Evolutionary conservation across 2,888 invertebrate species (phyloP).

Genomic region (Villa cingulata): DNA sequence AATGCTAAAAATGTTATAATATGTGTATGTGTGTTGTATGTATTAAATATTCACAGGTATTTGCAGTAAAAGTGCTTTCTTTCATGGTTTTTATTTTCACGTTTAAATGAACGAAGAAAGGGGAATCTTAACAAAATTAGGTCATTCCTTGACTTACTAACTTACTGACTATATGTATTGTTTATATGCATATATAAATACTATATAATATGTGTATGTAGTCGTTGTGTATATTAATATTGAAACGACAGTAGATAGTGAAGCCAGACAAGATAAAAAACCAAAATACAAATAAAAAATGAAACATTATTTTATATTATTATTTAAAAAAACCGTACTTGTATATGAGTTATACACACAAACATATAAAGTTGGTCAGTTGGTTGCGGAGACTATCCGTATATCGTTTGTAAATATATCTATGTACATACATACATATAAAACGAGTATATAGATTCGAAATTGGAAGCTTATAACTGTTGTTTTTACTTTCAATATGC

Average conservation of each 20-base stretch:
- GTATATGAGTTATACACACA: no score
- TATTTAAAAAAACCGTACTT: no score
- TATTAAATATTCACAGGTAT: no score
- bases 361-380: background rate
- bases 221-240: no score
- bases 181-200: no score
- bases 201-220: no score
- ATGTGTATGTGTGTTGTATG: no score
- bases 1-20: background rate
- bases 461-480: background rate
- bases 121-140: slow-evolving; percentile 8
- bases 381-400: background rate
- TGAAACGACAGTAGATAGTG: background rate
- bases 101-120: slow-evolving; percentile 9
- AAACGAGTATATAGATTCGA: no score
- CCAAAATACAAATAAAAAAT: no score
- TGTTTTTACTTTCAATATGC: background rate
- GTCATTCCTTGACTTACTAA: slow-evolving; percentile 5
- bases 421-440: background rate
- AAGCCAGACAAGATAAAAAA: background rate
- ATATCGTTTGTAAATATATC: background rate
- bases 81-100: slow-evolving; percentile 15
- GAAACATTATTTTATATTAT: no score
- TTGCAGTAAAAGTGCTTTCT: slow-evolving; percentile 30
- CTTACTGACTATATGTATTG: no score